Conservation (phyloP, 2,888 invertebrate species). For the Andrena marginata region DNA sequence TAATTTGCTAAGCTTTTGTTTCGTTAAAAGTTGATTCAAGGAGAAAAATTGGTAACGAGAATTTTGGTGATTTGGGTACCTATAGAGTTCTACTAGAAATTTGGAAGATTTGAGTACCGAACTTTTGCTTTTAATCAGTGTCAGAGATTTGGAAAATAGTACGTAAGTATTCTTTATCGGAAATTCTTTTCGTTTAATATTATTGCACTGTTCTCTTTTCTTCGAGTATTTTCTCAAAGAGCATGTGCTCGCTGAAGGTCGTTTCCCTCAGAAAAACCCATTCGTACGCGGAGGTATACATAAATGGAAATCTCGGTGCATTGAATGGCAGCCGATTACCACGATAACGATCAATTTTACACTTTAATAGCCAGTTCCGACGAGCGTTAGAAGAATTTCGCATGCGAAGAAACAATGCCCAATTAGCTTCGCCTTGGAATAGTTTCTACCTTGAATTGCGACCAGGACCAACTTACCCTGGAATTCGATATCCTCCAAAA, state of each 20-base stretch:
- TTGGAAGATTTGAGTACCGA: too few relatives aligned
- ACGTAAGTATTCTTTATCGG: too few relatives aligned
- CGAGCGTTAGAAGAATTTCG: background rate
- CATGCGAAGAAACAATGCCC: slow-evolving; percentile 16
- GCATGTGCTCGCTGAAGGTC: background rate
- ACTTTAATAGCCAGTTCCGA: slow-evolving; percentile 7
- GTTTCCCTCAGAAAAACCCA: slow-evolving; percentile 14
- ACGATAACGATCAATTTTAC: slow-evolving; percentile 50
- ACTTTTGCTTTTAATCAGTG: too few relatives aligned
- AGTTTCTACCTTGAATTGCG: slow-evolving; percentile 27
- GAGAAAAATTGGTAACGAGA: too few relatives aligned
- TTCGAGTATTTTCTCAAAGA: too few relatives aligned
- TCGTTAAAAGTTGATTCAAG: too few relatives aligned
- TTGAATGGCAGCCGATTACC: slow-evolving; percentile 28
- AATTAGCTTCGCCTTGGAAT: background rate
- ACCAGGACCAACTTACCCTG: background rate
- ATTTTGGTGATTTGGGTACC: too few relatives aligned
- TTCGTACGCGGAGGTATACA: background rate
- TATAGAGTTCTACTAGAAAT: too few relatives aligned
- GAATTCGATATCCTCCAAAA: background rate
- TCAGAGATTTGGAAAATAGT: too few relatives aligned
- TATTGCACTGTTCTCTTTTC: too few relatives aligned
- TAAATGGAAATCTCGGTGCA: slow-evolving; percentile 38
- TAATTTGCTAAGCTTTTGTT: too few relatives aligned
- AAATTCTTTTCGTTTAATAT: too few relatives aligned